Evolutionary conservation across 2,113 vertebrate genomes (phyloP).

Genomic region (Xiphophorus maculatus): DNA sequence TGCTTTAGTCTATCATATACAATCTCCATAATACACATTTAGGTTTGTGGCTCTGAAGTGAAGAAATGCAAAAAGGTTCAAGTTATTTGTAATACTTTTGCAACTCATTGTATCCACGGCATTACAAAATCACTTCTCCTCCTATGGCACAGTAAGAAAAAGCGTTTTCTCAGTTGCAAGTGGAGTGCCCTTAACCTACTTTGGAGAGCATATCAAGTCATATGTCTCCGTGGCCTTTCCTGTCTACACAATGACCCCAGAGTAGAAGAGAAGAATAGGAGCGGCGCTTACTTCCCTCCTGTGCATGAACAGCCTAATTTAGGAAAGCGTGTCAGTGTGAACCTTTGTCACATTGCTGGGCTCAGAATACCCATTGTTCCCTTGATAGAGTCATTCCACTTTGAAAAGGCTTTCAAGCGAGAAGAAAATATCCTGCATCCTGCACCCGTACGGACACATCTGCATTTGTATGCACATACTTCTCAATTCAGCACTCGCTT

Average conservation of each 20-base stretch:
- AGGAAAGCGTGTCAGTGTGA: conserved; percentile 80
- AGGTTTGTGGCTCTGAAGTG: neutral
- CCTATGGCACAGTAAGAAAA: conserved; percentile 38
- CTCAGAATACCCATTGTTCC: conserved; percentile 79
- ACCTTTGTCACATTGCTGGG: conserved; percentile 73
- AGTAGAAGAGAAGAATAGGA: conserved; percentile 72
- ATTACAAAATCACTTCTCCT: conserved; percentile 18
- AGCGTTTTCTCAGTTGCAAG: too few species aligned
- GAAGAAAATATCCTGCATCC: conserved; percentile 56
- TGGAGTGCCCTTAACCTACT: conserved; percentile 75
- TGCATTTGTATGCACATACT: conserved; percentile 52
- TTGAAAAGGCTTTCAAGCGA: conserved; percentile 51
- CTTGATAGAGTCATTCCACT: conserved; percentile 72
- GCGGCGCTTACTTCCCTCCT: conserved; percentile 70
- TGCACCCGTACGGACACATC: conserved; percentile 51
- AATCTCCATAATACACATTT: neutral
- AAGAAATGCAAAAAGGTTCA: neutral
- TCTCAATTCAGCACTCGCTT: conserved; percentile 16
- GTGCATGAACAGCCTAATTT: conserved; percentile 75
- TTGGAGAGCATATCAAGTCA: conserved; percentile 74
- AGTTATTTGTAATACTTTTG: neutral
- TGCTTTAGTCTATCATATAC: neutral
- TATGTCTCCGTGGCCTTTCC: conserved; percentile 73
- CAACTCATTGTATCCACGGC: neutral
- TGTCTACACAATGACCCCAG: conserved; percentile 77